Evolutionary conservation across 2,888 invertebrate genomes (phyloP).

Genomic region (Acanthosepion lycidas): DNA sequence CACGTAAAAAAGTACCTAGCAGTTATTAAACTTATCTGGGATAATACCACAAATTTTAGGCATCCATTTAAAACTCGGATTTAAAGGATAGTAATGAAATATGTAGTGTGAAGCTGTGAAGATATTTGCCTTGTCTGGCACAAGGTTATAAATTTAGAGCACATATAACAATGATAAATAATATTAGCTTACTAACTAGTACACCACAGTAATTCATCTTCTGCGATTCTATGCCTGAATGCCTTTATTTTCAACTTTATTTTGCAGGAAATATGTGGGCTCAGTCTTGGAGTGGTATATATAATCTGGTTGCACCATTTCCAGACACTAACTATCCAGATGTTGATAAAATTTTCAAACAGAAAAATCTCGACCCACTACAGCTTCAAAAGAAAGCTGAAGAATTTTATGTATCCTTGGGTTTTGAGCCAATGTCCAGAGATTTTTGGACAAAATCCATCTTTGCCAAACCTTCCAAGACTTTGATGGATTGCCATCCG

Average conservation of each 20-base stretch:
- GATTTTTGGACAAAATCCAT: constrained; percentile 90
- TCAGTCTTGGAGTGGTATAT: constrained; percentile 71
- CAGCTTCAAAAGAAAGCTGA: constrained; percentile 77
- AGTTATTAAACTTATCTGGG: too few species aligned
- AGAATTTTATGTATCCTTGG: constrained; percentile 73
- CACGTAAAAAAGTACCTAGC: too few species aligned
- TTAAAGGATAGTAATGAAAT: too few species aligned
- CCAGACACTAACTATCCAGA: constrained; percentile 85
- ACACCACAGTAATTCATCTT: too few species aligned
- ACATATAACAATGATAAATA: too few species aligned
- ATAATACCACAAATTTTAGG: too few species aligned
- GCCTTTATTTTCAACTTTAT: not conserved
- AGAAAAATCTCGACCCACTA: constrained; percentile 72
- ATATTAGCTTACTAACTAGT: too few species aligned
- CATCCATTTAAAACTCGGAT: too few species aligned
- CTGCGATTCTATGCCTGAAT: not conserved
- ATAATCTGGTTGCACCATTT: constrained; percentile 77
- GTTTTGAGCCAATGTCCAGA: constrained; percentile 84
- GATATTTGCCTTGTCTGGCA: too few species aligned
- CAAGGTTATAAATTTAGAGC: too few species aligned
- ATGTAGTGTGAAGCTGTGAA: too few species aligned
- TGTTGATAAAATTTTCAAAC: constrained; percentile 65
- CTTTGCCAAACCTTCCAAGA: constrained; percentile 83
- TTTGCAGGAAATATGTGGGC: constrained; percentile 79
- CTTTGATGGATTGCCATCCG: constrained; percentile 71